Conservation (phyloP, 1,140 invertebrate species). For the Lerema accius region DNA sequence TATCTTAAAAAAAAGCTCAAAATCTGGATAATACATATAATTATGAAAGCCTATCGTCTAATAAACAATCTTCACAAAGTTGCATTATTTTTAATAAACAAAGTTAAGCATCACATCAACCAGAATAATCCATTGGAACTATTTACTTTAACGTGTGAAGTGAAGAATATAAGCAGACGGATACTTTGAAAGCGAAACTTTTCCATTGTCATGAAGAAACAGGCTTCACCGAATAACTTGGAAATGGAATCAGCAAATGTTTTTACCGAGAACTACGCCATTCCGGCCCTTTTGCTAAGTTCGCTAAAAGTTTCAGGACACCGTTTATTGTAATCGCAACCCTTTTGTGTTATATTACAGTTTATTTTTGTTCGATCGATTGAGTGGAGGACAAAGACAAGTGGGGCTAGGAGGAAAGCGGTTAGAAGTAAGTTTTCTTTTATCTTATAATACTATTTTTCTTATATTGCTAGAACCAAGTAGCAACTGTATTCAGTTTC, state of each 20-base stretch:
- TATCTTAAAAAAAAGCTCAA: too few relatives aligned
- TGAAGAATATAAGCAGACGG: neutral
- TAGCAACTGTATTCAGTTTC: too few relatives aligned
- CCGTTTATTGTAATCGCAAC: conserved; percentile 41
- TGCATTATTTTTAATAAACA: too few relatives aligned
- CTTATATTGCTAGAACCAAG: too few relatives aligned
- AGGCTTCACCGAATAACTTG: conserved; percentile 22
- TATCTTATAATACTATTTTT: too few relatives aligned
- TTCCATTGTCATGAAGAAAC: conserved; percentile 20
- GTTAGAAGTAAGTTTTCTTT: neutral
- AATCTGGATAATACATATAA: too few relatives aligned
- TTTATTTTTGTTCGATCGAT: conserved; percentile 43
- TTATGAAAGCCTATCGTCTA: too few relatives aligned
- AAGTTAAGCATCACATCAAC: neutral
- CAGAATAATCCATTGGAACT: neutral
- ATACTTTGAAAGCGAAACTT: conserved; percentile 5
- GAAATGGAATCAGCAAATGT: conserved; percentile 33
- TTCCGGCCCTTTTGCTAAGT: conserved; percentile 40
- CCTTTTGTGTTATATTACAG: conserved; percentile 42
- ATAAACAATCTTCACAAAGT: too few relatives aligned
- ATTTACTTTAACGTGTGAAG: neutral
- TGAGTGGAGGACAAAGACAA: conserved; percentile 40
- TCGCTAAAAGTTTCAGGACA: conserved; percentile 29
- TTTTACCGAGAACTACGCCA: conserved; percentile 35
- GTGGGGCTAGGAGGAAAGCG: conserved; percentile 43